Evolutionary conservation across 2,888 invertebrate species (phyloP).

Genomic region (Hydraecia micacea): DNA sequence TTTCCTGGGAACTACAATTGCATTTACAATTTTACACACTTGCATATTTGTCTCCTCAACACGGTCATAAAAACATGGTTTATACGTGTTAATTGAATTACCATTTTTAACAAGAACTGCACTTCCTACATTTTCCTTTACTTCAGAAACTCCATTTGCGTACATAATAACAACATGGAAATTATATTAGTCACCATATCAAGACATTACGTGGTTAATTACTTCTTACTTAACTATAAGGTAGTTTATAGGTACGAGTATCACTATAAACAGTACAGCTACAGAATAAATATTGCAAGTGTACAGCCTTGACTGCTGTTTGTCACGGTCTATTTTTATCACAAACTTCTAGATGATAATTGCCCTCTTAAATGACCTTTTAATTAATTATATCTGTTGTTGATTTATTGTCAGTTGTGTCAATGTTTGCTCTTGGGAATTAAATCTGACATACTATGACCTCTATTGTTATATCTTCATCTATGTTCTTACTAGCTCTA

Average conservation of each 20-base stretch:
- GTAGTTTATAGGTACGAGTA: constrained; percentile 26
- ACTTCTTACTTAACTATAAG: constrained; percentile 9
- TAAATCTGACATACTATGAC: background rate
- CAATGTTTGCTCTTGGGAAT: constrained; percentile 23
- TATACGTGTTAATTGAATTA: constrained; percentile 24
- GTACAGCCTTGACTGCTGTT: constrained; percentile 55
- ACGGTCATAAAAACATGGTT: constrained; percentile 13
- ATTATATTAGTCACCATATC: constrained; percentile 32
- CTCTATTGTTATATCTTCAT: background rate
- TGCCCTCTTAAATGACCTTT: constrained; percentile 45
- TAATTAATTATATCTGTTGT: constrained; percentile 48
- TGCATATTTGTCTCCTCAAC: background rate
- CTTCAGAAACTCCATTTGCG: constrained; percentile 25
- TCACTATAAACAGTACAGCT: constrained; percentile 45
- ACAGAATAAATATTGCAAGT: too few relatives aligned
- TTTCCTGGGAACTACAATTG: background rate
- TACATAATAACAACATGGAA: constrained; percentile 15
- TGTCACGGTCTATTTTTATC: constrained; percentile 61
- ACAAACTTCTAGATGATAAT: constrained; percentile 54
- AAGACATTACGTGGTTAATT: constrained; percentile 20
- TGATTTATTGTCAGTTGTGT: constrained; percentile 31
- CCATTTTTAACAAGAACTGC: constrained; percentile 11
- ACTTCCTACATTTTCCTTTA: constrained; percentile 31
- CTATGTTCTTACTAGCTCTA: background rate
- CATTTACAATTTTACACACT: background rate